These are phyloP conservation scores for Steinernema scapterisci DNA, from an alignment of 2,888 invertebrate genomes.

Conservation along the genomic window DNA sequence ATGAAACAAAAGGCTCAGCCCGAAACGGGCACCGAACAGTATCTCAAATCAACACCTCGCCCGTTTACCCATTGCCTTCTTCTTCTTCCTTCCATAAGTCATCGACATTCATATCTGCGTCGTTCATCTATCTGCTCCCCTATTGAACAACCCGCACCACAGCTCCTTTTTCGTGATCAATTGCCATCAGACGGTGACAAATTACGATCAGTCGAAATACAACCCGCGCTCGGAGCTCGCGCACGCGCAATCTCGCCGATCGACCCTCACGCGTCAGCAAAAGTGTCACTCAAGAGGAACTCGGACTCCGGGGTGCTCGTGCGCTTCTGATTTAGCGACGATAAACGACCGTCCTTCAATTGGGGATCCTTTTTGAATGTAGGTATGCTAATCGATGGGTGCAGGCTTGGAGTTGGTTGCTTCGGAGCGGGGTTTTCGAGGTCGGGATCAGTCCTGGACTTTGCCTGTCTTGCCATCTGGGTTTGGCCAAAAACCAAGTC, in stretches of 20 bases:
- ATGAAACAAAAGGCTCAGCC: no score
- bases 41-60: conserved; percentile 9
- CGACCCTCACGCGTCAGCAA: conserved; percentile 27
- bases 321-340: conserved; percentile 23
- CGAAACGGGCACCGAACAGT: not conserved
- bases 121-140: conserved; percentile 25
- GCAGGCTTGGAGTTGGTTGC: no score
- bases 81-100: conserved; percentile 28
- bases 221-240: conserved; percentile 30
- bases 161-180: conserved; percentile 20
- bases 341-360: conserved; percentile 27
- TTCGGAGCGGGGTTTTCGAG: no score
- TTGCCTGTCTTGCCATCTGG: no score
- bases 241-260: conserved; percentile 32
- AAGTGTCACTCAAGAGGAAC: conserved; percentile 28
- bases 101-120: conserved; percentile 31
- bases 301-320: conserved; percentile 12
- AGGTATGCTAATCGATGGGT: not conserved
- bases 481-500: not conserved
- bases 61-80: conserved; percentile 2
- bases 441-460: no score
- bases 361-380: not conserved
- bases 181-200: conserved; percentile 32
- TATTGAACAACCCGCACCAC: conserved; percentile 30
- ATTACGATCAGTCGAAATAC: conserved; percentile 31